A percentile compares a stretch with the other conserved stretches of the same genome.
Evolutionary conservation across 2,888 invertebrate genomes (phyloP).

Genomic region (Drosophila paranaensis): DNA sequence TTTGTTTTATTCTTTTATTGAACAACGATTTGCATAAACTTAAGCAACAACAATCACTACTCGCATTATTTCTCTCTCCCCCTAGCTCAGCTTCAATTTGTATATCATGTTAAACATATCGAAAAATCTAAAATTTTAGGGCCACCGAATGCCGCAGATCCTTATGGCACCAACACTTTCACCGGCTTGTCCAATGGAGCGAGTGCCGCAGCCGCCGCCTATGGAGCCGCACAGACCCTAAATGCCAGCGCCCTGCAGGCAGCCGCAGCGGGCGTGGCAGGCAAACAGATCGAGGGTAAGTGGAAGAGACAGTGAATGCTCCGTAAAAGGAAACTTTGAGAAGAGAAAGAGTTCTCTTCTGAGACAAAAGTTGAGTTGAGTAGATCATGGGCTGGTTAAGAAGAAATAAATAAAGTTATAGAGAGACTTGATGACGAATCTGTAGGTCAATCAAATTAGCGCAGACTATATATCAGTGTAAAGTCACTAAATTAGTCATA

Average conservation of each 20-base stretch:
- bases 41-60: slow-evolving; percentile 18
- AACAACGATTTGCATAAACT: slow-evolving; percentile 22
- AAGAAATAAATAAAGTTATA: too few species aligned
- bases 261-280: slow-evolving; percentile 91
- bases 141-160: slow-evolving; percentile 87
- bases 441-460: not conserved
- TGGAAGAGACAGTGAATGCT: slow-evolving; percentile 5
- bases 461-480: not conserved
- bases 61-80: not conserved
- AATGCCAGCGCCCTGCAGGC: slow-evolving; percentile 88
- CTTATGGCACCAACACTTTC: slow-evolving; percentile 85
- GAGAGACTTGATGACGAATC: not conserved
- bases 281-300: slow-evolving; percentile 96
- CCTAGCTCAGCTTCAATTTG: slow-evolving; percentile 7
- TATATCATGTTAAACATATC: slow-evolving; percentile 3
- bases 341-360: too few species aligned
- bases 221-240: slow-evolving; percentile 85
- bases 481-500: not conserved
- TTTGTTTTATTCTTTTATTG: slow-evolving; percentile 28
- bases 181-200: slow-evolving; percentile 85
- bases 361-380: not conserved
- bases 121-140: slow-evolving; percentile 82
- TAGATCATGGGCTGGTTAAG: not conserved
- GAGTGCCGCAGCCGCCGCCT: slow-evolving; percentile 65
- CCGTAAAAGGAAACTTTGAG: not conserved